A percentile compares a stretch with the other conserved stretches of the same genome.
Evolutionary conservation across 2,888 invertebrate genomes (phyloP).

Genomic region (Cerastis rubricosa): DNA sequence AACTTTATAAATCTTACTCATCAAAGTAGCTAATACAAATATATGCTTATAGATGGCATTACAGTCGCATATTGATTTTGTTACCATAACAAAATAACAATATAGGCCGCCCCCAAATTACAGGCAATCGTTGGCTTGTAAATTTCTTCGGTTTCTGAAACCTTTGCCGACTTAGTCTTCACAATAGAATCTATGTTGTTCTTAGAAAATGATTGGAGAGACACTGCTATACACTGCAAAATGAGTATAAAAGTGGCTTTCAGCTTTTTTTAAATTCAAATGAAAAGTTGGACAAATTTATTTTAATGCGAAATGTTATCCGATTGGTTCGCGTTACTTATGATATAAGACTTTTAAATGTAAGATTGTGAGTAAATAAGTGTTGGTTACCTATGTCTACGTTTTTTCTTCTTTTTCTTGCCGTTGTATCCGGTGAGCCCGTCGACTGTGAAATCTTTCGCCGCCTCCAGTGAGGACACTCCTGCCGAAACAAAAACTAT

Average conservation of each 20-base stretch:
- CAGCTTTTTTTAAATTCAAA: neutral
- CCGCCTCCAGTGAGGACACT: conserved; percentile 93
- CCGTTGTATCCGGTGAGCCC: conserved; percentile 95
- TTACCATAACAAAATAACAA: too few species aligned
- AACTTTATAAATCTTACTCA: too few species aligned
- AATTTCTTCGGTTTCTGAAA: neutral
- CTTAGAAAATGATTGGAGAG: neutral
- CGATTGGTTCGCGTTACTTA: neutral
- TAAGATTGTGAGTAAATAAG: neutral
- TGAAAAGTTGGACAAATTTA: too few species aligned
- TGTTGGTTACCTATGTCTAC: conserved; percentile 95
- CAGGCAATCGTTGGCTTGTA: neutral
- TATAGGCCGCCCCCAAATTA: too few species aligned
- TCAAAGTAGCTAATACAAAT: too few species aligned
- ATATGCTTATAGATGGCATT: too few species aligned
- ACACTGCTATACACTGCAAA: neutral
- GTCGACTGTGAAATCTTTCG: conserved; percentile 96
- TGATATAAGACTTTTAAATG: neutral
- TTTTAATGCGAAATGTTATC: neutral
- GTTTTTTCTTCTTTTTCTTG: conserved; percentile 98
- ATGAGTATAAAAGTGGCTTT: neutral
- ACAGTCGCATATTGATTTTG: too few species aligned
- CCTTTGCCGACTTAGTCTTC: neutral
- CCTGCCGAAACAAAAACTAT: conserved; percentile 84
- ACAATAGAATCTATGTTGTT: neutral